Evolutionary conservation across 2,888 invertebrate genomes (phyloP), one percentile per base, ranked within the genome.

Genomic region (Eueremaeus valkanovi): DNA sequence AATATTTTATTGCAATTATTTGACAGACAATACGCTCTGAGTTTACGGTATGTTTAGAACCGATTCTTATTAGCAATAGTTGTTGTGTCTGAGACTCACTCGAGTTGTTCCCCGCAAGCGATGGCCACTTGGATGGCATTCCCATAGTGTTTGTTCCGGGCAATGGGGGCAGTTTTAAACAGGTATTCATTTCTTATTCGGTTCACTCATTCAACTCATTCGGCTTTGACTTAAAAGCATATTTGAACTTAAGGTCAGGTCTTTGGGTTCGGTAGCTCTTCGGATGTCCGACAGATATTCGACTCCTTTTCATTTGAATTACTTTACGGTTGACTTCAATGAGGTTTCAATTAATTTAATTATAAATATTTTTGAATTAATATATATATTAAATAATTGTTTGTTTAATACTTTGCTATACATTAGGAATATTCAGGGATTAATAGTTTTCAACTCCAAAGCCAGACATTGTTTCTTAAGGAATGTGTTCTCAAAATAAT

Each of bases 81-180:
- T 66, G 5, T 21, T 36, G 1, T 40, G n/a, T 24, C 3, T 36
- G 13, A 18, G 3, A 68, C 6, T 40, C 11, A 68, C 6, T 42
- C 40, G n/a, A n/a, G 27, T 66, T 51, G 8, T 49, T 73, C 16
- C 31, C 9, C 11, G 8, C 11, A 70, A 91, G 78, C 88, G 88
- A 81, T 45, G 89, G 89, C 87, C 86, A 88, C 82, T 92, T 92
- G 84, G 87, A 87, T 81, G 97, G 97, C 0, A 90, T 95, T 68
- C 97, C 98, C 8, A 92, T 98, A 0, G 86, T 98, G 72, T 98
- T 94, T 85, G 87, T 98, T 76, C 97, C 96, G 21, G 98, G 98
- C 16, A 97, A 95, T 85, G 91, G 91, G 63, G 98, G 97, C 0
- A 96, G 95, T 58, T 89, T 91, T 81, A 92, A 91, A 85, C 95